Base-by-base conservation (phyloP, 2,888 invertebrate species). In the Bembecia ichneumoniformis region DNA sequence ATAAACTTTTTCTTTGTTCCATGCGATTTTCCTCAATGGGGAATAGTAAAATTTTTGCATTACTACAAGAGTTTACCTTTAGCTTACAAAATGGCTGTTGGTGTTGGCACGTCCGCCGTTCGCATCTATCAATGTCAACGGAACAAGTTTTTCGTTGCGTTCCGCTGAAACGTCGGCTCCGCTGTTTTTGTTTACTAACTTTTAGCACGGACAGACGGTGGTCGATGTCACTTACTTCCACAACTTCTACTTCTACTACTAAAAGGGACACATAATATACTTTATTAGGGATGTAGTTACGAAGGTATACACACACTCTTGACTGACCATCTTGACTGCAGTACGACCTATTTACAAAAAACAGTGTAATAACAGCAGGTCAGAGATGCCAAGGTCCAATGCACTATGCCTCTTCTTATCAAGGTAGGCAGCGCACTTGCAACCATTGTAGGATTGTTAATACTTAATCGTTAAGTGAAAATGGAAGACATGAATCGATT, bases 81-180 rank as follows among this genome's bases (percentile, higher is more conserved):
- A 65, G 58, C 56, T 58, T 56, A 65, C 68, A 65, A 72, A 75
- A 69, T 64, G 72, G 59, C 58, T 58, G 68, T 62, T 61, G 63
- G 62, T 69, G 68, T 68, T 64, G 59, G 73, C 71, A 66, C 69
- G 63, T 65, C 68, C 63, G 70, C 66, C 62, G 62, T 60, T 62
- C 68, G 66, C 83, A 86, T 86, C 82, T 74, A 84, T 86, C 86
- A 86, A 71, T 70, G 84, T 83, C 86, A 77, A 55, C 53, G 53
- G 62, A 72, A 62, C 74, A 79, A 83, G 80, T 82, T 84, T 84
- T 86, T 82, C 77, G 71, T 66, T 68, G 71, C 73, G 76, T 73
- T 72, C 66, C 69, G 50, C 73, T 69, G 70, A 67, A 72, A 76
- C 69, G 72, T 67, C 66, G 68, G 67, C 68, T 66, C 64, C 66